A percentile compares a stretch with the other conserved stretches of the same genome.
Evolutionary conservation across 2,888 invertebrate genomes (phyloP).

Genomic region (Drosophila tanythrix): DNA sequence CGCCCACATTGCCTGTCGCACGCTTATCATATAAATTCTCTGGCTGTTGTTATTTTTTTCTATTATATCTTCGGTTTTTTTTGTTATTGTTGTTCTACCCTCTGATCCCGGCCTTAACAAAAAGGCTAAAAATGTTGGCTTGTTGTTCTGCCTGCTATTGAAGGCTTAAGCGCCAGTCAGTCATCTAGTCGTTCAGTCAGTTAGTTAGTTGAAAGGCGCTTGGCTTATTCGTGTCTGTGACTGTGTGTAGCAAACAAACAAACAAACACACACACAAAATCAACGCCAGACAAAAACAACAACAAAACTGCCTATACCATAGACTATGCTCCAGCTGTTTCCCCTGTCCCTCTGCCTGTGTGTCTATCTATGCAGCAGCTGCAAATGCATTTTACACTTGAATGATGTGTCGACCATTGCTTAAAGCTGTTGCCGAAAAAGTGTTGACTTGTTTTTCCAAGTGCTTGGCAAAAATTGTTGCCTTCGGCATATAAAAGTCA

Average conservation of each 20-base stretch:
- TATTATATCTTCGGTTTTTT: constrained; percentile 20
- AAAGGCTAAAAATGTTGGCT: constrained; percentile 75
- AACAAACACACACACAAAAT: constrained; percentile 27
- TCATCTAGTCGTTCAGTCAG: constrained; percentile 45
- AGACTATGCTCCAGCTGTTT: constrained; percentile 12
- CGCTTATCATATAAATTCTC: constrained; percentile 78
- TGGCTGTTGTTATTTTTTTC: constrained; percentile 51
- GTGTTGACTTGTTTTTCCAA: constrained; percentile 31
- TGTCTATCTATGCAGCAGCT: constrained; percentile 25
- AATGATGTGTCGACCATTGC: constrained; percentile 33
- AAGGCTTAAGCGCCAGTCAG: constrained; percentile 74
- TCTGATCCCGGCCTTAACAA: constrained; percentile 64
- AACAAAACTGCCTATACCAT: constrained; percentile 46
- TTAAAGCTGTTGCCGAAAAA: constrained; percentile 38
- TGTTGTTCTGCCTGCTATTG: constrained; percentile 69
- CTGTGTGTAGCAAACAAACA: constrained; percentile 48
- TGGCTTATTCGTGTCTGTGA: constrained; percentile 24
- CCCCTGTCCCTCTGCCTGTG: neutral
- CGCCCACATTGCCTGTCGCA: constrained; percentile 47
- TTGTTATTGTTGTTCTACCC: constrained; percentile 34
- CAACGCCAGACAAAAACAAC: constrained; percentile 56
- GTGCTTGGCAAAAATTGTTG: constrained; percentile 18
- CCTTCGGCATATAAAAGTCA: neutral
- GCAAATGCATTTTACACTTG: constrained; percentile 57
- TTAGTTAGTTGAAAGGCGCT: constrained; percentile 49